Percentiles rank a stretch among this genome's conserved stretches.
These are phyloP conservation scores for Lytechinus variegatus DNA, from an alignment of 35 echinoderm and acorn worm species.

Conservation along the genomic window DNA sequence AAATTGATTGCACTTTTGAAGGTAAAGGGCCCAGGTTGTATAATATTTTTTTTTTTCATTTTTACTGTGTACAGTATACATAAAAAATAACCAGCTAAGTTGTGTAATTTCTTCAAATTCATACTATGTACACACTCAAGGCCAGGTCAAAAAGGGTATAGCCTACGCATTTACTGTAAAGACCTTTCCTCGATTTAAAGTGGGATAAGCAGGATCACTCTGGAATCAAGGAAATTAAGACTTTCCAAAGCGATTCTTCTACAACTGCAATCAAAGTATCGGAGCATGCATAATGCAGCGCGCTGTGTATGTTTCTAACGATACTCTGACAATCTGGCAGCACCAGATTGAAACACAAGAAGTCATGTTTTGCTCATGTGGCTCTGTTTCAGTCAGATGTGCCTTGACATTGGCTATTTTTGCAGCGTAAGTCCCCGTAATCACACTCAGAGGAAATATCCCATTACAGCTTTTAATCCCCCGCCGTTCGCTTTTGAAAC, in stretches of 20 bases:
- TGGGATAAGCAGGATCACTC: neutral
- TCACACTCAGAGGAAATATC: conserved; percentile 35
- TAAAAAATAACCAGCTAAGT: neutral
- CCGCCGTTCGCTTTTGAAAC: neutral
- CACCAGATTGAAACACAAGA: conserved; percentile 2
- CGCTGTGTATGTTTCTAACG: neutral
- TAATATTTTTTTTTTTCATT: no score
- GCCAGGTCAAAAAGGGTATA: neutral
- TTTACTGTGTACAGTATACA: no score
- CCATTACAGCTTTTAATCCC: conserved; percentile 43
- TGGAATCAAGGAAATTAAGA: conserved; percentile 12
- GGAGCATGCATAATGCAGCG: neutral
- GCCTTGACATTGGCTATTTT: conserved; percentile 24
- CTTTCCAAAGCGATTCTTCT: neutral
- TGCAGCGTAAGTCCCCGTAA: conserved; percentile 14
- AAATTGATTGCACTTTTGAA: no score
- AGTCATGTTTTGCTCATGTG: conserved; percentile 42
- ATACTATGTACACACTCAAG: neutral
- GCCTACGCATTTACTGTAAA: neutral
- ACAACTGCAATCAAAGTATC: neutral
- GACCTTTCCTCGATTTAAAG: neutral
- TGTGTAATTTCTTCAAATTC: neutral
- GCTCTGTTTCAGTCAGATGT: neutral
- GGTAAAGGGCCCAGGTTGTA: no score
- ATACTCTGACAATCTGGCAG: neutral